Conservation (phyloP, 2,113 vertebrate genomes). For the Trinectes maculatus region DNA sequence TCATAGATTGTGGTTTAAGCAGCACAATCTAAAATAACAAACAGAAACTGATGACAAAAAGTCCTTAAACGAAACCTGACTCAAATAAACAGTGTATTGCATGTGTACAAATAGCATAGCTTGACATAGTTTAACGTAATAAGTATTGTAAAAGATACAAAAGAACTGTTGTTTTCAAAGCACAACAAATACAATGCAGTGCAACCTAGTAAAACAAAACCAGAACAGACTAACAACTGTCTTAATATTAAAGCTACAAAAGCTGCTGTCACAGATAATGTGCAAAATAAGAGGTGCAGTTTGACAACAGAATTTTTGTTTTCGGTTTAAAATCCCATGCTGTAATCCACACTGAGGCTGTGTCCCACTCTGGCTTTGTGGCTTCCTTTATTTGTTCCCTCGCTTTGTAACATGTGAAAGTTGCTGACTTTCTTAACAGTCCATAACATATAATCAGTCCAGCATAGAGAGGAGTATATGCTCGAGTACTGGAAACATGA, state of each 20-base stretch:
- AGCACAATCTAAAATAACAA: slow-evolving; percentile 64
- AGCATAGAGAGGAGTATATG: not conserved
- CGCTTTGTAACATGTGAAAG: slow-evolving; percentile 25
- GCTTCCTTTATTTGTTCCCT: slow-evolving; percentile 61
- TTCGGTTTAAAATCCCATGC: slow-evolving; percentile 64
- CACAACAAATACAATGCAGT: slow-evolving; percentile 22
- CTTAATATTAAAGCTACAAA: slow-evolving; percentile 9
- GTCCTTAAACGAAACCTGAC: slow-evolving; percentile 29
- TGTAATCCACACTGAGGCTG: slow-evolving; percentile 54
- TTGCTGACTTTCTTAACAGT: not conserved
- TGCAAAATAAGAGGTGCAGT: slow-evolving; percentile 59
- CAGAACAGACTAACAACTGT: slow-evolving; percentile 17
- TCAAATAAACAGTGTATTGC: slow-evolving; percentile 41
- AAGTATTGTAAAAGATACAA: slow-evolving; percentile 28
- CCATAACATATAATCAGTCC: not conserved
- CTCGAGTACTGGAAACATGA: not conserved
- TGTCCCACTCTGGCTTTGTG: slow-evolving; percentile 55
- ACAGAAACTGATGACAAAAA: slow-evolving; percentile 39
- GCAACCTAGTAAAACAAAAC: slow-evolving; percentile 45
- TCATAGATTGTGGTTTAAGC: slow-evolving; percentile 44
- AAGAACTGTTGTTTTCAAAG: slow-evolving; percentile 23
- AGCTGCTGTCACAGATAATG: slow-evolving; percentile 35
- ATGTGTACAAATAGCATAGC: slow-evolving; percentile 25
- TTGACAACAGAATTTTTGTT: slow-evolving; percentile 24
- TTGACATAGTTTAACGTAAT: slow-evolving; percentile 11